A percentile compares a stretch with the other conserved stretches of the same genome.
Conservation (phyloP, 2,888 invertebrate genomes). For the Ypsolopha sequella region DNA sequence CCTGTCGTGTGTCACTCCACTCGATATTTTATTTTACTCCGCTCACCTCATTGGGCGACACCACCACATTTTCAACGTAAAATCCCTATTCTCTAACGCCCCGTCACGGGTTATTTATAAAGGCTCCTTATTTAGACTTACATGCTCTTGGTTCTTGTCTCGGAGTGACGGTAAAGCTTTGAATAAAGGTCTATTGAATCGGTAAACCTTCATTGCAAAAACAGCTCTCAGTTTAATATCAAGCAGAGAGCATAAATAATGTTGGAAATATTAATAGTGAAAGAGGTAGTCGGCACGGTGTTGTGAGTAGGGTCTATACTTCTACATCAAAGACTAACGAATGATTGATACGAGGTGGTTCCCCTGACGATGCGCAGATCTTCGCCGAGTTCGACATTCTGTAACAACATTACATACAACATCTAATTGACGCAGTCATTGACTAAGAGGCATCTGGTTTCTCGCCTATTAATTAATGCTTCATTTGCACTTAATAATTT, state of each 20-base stretch:
- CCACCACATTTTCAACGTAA: slow-evolving; percentile 42
- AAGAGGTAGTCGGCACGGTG: slow-evolving; percentile 17
- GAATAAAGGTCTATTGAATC: too few relatives aligned
- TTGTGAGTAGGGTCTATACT: slow-evolving; percentile 27
- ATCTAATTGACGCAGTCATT: slow-evolving; percentile 13
- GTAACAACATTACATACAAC: not conserved
- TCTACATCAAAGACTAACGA: slow-evolving; percentile 48
- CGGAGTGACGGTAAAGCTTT: too few relatives aligned
- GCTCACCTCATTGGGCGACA: slow-evolving; percentile 18
- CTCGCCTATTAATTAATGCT: not conserved
- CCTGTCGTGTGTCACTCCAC: slow-evolving; percentile 47
- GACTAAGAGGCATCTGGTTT: slow-evolving; percentile 9
- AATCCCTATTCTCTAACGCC: slow-evolving; percentile 38
- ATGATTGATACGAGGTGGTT: slow-evolving; percentile 36
- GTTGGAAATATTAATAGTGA: slow-evolving; percentile 51
- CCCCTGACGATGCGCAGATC: slow-evolving; percentile 45
- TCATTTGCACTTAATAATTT: not conserved
- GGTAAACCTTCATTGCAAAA: too few relatives aligned
- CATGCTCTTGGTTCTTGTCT: slow-evolving; percentile 14
- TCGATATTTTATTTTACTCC: slow-evolving; percentile 53
- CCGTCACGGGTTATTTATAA: slow-evolving; percentile 57
- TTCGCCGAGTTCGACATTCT: slow-evolving; percentile 1
- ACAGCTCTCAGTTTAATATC: not conserved
- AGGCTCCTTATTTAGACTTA: slow-evolving; percentile 48
- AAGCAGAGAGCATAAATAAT: slow-evolving; percentile 20